phyloP scores from a whole-genome alignment of 2,888 invertebrate genomes.

The Cynaeus angustus region DNA sequence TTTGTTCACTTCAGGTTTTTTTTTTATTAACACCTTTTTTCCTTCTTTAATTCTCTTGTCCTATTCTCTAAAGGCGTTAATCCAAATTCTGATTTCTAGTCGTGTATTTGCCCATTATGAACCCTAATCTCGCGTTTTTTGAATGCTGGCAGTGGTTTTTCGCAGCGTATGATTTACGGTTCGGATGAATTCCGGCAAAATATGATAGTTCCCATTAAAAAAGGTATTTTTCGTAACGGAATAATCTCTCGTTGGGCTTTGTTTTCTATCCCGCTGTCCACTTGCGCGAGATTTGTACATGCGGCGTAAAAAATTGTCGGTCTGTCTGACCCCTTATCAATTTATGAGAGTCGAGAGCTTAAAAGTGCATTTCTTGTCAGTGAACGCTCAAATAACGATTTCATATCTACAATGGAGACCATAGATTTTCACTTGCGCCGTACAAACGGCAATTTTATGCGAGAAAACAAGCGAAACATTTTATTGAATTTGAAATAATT shows the following conservation, averaged over 20 bases:
- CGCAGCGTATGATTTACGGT: no score
- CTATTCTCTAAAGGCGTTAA: no score
- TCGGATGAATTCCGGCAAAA: no score
- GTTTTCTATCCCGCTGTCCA: conserved; percentile 5
- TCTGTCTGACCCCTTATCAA: conserved; percentile 18
- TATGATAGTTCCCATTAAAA: no score
- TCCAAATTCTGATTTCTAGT: no score
- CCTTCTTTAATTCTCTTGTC: no score
- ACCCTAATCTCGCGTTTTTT: no score
- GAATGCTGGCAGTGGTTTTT: no score
- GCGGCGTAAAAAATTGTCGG: neutral
- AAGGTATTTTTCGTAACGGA: neutral
- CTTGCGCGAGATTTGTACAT: neutral
- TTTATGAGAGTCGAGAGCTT: conserved; percentile 12
- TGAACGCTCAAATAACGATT: conserved; percentile 17
- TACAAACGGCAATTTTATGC: conserved; percentile 27
- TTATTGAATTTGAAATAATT: conserved; percentile 40
- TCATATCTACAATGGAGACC: conserved; percentile 24
- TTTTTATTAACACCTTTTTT: no score
- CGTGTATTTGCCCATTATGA: no score
- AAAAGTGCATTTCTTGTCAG: conserved; percentile 36
- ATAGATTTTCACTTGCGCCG: conserved; percentile 25
- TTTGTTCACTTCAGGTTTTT: no score
- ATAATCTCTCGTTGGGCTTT: neutral
- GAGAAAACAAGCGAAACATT: conserved; percentile 30